Conservation (phyloP, 2,113 vertebrate species). For the Vireo altiloquus region DNA sequence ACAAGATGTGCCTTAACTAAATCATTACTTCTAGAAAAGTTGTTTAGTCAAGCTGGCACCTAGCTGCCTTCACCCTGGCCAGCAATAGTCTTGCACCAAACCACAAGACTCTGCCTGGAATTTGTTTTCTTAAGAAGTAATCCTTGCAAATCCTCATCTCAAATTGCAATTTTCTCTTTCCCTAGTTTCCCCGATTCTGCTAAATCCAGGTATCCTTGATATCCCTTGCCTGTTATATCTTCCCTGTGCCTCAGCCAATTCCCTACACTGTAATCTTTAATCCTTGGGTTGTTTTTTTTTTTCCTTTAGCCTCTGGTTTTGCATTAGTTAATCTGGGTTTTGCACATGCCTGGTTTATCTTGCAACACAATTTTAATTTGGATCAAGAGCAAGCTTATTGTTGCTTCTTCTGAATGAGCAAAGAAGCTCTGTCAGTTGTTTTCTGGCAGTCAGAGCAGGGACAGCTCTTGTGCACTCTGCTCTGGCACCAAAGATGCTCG, state of each 20-base stretch:
- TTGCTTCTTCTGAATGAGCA: neutral
- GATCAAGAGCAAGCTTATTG: neutral
- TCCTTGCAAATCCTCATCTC: constrained; percentile 1
- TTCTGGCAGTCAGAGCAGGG: neutral
- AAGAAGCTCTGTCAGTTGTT: neutral
- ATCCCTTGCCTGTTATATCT: neutral
- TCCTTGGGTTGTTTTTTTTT: neutral
- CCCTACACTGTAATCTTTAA: neutral
- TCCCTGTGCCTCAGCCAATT: neutral
- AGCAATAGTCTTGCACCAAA: neutral
- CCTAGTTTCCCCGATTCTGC: neutral
- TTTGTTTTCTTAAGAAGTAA: neutral
- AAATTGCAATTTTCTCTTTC: neutral
- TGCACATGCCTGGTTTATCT: neutral
- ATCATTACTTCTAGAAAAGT: neutral
- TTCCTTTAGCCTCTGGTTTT: neutral
- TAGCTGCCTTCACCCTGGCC: neutral
- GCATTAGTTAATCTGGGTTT: neutral
- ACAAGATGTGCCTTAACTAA: neutral
- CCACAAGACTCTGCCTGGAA: neutral
- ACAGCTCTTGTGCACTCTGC: neutral
- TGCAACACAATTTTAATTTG: neutral
- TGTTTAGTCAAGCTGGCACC: neutral
- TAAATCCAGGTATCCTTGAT: neutral
- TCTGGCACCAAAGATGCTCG: neutral